A percentile compares a stretch with the other conserved stretches of the same genome.
Evolutionary conservation across 2,113 vertebrate genomes (phyloP).

Genomic region (Ascaphus truei): DNA sequence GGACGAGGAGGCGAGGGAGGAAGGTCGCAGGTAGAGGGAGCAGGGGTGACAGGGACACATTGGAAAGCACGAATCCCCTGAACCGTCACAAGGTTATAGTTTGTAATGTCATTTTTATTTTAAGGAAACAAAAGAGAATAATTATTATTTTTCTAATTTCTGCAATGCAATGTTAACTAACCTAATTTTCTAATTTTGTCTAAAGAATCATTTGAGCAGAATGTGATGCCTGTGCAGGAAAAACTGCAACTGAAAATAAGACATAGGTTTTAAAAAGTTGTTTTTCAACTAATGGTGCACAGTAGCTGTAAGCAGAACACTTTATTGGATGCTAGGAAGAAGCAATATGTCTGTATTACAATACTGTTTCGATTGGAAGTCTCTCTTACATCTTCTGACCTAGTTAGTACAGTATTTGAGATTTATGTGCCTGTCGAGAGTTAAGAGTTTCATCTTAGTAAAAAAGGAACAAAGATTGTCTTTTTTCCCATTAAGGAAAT

Average conservation of each 20-base stretch:
- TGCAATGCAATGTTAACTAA: too few species aligned
- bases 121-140: too few species aligned
- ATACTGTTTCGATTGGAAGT: constrained; percentile 38
- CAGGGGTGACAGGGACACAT: too few species aligned
- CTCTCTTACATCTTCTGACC: constrained; percentile 45
- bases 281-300: constrained; percentile 16
- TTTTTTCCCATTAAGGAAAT: constrained; percentile 37
- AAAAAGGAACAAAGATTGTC: constrained; percentile 45
- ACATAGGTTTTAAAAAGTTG: constrained; percentile 11
- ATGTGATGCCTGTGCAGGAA: background rate
- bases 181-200: too few species aligned
- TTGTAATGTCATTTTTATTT: too few species aligned
- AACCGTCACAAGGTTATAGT: too few species aligned
- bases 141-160: too few species aligned
- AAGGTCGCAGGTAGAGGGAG: too few species aligned
- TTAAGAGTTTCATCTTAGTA: constrained; percentile 44
- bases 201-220: too few species aligned
- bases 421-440: constrained; percentile 45
- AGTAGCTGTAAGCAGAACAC: constrained; percentile 40
- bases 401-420: constrained; percentile 45
- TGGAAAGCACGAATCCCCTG: too few species aligned
- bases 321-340: constrained; percentile 8
- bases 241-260: constrained; percentile 11
- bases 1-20: too few species aligned
- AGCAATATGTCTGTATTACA: constrained; percentile 32